phyloP scores from a whole-genome alignment of 2,113 vertebrate species.

The Ictalurus punctatus region DNA sequence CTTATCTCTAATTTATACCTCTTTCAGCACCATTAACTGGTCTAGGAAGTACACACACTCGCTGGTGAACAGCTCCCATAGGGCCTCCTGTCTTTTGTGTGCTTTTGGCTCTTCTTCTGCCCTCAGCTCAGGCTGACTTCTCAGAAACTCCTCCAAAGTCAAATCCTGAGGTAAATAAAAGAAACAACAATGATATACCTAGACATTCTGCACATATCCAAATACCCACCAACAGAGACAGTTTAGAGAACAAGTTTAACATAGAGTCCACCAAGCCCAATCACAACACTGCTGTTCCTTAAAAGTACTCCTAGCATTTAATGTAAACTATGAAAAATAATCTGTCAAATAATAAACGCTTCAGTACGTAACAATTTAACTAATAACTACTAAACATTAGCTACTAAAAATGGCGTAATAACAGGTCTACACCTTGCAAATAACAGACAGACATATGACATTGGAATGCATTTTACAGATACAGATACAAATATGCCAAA shows the following conservation, averaged over 20 bases:
- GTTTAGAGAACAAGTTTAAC: not conserved
- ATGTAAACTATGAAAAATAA: not conserved
- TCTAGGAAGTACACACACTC: slow-evolving; percentile 93
- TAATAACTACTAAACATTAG: not conserved
- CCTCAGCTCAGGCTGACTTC: slow-evolving; percentile 68
- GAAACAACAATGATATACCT: not conserved
- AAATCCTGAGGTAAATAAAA: slow-evolving; percentile 68
- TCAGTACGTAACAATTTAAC: not conserved
- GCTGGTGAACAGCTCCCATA: slow-evolving; percentile 91
- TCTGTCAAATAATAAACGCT: not conserved
- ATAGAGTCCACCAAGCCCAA: not conserved
- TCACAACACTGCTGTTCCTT: too few species aligned
- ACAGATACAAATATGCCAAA: not conserved
- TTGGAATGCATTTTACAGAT: not conserved
- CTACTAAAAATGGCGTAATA: not conserved
- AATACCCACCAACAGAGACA: not conserved
- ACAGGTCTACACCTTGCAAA: not conserved
- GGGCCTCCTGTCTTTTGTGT: slow-evolving; percentile 76
- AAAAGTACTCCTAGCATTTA: not conserved
- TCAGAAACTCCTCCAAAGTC: slow-evolving; percentile 80
- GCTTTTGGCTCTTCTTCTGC: slow-evolving; percentile 56
- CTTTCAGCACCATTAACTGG: slow-evolving; percentile 90
- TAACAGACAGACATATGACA: not conserved
- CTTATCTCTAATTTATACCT: slow-evolving; percentile 66
- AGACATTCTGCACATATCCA: not conserved